Base-by-base conservation (phyloP, 1,140 invertebrate genomes). In the Bombyx mandarina region DNA sequence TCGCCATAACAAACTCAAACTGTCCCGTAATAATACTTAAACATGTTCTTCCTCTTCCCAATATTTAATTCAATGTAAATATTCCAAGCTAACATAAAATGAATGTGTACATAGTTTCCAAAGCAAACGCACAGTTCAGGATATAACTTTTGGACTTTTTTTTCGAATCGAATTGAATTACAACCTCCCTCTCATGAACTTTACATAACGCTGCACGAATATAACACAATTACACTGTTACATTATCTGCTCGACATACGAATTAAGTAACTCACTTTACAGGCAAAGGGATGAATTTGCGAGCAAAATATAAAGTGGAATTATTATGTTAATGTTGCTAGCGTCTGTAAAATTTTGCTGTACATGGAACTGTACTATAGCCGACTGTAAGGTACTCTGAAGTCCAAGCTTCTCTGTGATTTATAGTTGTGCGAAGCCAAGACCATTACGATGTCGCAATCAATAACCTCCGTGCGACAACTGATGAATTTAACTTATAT, bases 401-500 rank as follows among this genome's bases (percentile, higher is more conserved):
- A 10, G 48, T 49, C 48, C 8, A 7, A n/a, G 48, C 48, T 49
- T 35, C 26, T 35, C 26, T 35, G 26, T 82, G 79, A 82, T 82
- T 82, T 76, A 79, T 82, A 57, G 59, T 57, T 54, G 62, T 58
- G 72, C 67, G 66, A 62, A 60, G 67, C 65, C 68, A 52, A 62
- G 49, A 58, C 73, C 67, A 79, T 82, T 80, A 79, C 67, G 67
- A 58, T 60, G 69, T 79, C 75, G 77, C 74, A 73, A 82, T 79
- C 77, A 79, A 79, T 82, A 82, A 75, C 68, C 64, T 60, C 63
- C 54, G 58, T 52, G 67, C 65, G 52, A 47, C 65, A 60, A 58
- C 63, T 77, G 70, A 76, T 77, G 65, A 73, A 71, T 72, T 71
- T 62, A 60, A 55, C 65, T 64, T 67, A 71, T 71, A 69, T 65